These are phyloP conservation scores for Pelecanoides urinatrix DNA, from an alignment of 2,113 vertebrate species.

Conservation along the genomic window DNA sequence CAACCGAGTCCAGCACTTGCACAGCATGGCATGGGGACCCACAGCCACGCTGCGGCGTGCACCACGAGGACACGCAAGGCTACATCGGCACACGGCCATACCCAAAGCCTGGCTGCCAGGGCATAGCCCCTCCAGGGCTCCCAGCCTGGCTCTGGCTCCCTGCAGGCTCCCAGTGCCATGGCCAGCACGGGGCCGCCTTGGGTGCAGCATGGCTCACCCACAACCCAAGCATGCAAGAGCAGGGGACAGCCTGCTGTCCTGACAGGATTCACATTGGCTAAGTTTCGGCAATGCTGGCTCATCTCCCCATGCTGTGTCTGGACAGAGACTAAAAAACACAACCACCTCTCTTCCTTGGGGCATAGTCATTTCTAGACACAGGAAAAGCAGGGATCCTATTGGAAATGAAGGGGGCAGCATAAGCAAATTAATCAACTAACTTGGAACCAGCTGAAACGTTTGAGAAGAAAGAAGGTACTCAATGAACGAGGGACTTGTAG, in stretches of 20 bases:
- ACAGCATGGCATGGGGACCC: neutral
- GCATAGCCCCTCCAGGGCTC: neutral
- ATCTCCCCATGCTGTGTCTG: neutral
- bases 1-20: accelerated
- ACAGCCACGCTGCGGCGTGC: accelerated
- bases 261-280: neutral
- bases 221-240: neutral
- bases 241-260: neutral
- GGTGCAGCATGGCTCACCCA: neutral
- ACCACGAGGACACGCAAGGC: neutral
- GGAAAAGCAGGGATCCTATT: neutral
- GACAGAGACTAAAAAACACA: neutral
- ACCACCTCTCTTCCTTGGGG: neutral
- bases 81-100: accelerated
- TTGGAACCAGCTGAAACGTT: neutral
- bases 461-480: neutral
- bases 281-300: neutral
- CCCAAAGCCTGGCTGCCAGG: neutral
- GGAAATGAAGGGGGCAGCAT: slow-evolving; percentile 46
- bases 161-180: neutral
- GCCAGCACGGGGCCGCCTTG: neutral
- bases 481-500: neutral
- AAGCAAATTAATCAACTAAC: slow-evolving; percentile 41
- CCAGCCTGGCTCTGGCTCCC: neutral
- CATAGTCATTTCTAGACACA: neutral